Base-by-base conservation (phyloP, 2,113 vertebrate species). In the Phalacrocorax pelagicus region DNA sequence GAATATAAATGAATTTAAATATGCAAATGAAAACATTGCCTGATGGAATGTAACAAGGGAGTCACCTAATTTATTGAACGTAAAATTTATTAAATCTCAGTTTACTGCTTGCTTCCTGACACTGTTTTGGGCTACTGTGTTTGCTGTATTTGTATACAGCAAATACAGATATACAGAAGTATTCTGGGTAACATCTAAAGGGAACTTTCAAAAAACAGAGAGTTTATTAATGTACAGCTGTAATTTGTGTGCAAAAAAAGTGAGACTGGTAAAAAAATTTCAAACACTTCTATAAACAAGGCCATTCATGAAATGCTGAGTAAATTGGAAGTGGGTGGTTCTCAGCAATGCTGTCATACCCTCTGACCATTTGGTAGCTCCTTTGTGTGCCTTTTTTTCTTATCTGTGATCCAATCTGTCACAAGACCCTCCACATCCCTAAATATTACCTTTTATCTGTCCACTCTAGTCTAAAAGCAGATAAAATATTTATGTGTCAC, bases 341-440 rank as follows among this genome's bases (percentile, higher is more conserved):
- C 52, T 79, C 52, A 87, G 40, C 27, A 84, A 26, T 42, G 52
- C 13, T 47, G 2, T 67, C 11, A 57, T 40, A 67, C 7, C 10
- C 29, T 86, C 71, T 90, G 86, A 81, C 21, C 29, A 58, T 51
- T 91, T 83, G 92, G 52, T 72, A 85, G 38, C 12, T 93, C 30
- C 34, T 94, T 95, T 95, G 69, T 92, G 24, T 59, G 34, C 24
- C 12, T 93, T 93, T 77, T 77, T 57, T 77, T 81, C 79, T 71
- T 90, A 88, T 95, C 86, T 89, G 54, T 81, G 57, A 95, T 42
- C 13, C 44, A 44, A 94, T 91, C 61, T 65, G 24, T 94, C 86
- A 92, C 77, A 84, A 94, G 92, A 75, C 40, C 24, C 61, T 75
- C 65, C 52, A 7, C 32, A 26, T 84, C 75, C 44, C 88, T 90